These are phyloP conservation scores for Theristicus caerulescens DNA, from an alignment of 2,113 vertebrate genomes.

Conservation along the genomic window DNA sequence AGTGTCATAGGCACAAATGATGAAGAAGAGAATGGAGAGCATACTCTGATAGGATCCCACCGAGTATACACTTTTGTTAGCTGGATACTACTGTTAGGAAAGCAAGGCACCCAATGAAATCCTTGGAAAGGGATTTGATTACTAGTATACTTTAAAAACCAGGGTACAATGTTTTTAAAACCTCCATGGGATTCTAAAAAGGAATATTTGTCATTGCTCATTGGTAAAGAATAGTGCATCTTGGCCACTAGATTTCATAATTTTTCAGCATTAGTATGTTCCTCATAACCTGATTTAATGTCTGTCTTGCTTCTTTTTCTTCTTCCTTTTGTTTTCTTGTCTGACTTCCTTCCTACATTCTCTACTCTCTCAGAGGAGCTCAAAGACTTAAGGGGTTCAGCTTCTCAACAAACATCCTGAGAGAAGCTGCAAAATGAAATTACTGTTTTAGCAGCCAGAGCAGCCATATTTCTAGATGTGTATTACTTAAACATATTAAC, in stretches of 20 bases:
- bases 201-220: not conserved
- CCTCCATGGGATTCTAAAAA: not conserved
- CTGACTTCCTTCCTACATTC: not conserved
- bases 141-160: not conserved
- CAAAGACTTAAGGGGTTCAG: not conserved
- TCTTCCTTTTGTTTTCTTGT: not conserved
- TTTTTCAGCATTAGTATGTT: not conserved
- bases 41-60: not conserved
- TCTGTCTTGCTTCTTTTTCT: not conserved
- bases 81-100: not conserved
- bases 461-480: not conserved
- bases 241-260: not conserved
- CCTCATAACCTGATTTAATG: not conserved
- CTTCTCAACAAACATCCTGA: not conserved
- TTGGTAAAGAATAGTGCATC: not conserved
- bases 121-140: not conserved
- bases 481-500: not conserved
- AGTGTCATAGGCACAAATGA: not conserved
- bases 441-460: not conserved
- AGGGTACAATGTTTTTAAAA: not conserved
- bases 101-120: not conserved
- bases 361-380: not conserved
- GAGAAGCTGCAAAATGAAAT: not conserved
- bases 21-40: not conserved
- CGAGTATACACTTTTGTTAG: not conserved